Base-by-base conservation (phyloP, 1,140 invertebrate species). In the Hyles euphorbiae region DNA sequence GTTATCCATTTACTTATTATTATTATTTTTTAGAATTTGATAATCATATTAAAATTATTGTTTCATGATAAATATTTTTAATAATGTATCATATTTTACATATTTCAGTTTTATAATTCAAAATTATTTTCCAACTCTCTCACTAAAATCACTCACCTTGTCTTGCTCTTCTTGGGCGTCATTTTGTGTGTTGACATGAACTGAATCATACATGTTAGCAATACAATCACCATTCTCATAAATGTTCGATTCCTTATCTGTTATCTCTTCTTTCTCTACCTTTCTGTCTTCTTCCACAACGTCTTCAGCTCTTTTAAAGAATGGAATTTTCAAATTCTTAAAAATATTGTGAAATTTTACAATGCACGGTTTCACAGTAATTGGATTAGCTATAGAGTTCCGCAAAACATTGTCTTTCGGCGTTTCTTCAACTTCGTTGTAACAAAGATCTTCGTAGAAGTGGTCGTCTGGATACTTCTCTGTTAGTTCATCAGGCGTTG, bases 371-470 rank as follows among this genome's bases (percentile, higher is more conserved):
- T 80, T 85, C 0, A 64, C 65, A 63, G 62, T 68, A 47, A 48
- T 51, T 46, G 46, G 40, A 50, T 60, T 65, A 11, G 45, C 52
- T 52, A 6, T 44, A 12, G 8, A 5, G 40, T 45, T 61, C 62
- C 49, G 43, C 54, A 43, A 4, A 43, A 10, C n/a, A 33, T 40
- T 58, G 54, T 11, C 36, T 40, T 40, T 49, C 60, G 40, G 57
- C 47, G 65, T 68, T 6, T 62, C 67, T 52, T 66, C 63, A 10
- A 51, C 59, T 55, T 88, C 80, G 56, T 75, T 79, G 33, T 88
- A 88, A 66, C 76, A 79, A 11, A 88, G 60, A 58, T 88, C 85
- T 76, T 88, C 83, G 58, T 88, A 86, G 10, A 88, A 76, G 71
- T 88, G 85, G 53, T 88, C 85, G 34, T 88, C 85, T 47, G 76